phyloP scores from a whole-genome alignment of 2,113 vertebrate genomes.

The Emydura subglobosa region DNA sequence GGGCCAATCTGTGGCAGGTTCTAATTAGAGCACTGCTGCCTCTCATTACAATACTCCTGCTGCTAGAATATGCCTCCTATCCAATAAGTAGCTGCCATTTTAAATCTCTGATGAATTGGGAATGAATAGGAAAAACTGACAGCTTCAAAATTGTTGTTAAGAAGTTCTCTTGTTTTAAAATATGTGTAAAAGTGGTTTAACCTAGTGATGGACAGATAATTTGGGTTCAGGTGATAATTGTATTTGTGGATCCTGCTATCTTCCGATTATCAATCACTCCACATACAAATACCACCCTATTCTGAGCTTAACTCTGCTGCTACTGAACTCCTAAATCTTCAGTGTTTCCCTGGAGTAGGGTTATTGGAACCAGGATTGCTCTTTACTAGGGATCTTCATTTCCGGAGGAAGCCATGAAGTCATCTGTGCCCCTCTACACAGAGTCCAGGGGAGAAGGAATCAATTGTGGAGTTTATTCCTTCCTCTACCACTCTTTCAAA shows the following conservation, averaged over 20 bases:
- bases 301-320: not conserved
- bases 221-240: not conserved
- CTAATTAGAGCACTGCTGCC: not conserved
- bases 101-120: not conserved
- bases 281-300: not conserved
- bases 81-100: not conserved
- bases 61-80: not conserved
- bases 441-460: not conserved
- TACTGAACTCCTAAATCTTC: not conserved
- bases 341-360: not conserved
- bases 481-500: not conserved
- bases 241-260: not conserved
- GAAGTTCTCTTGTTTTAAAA: not conserved
- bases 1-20: not conserved
- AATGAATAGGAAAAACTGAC: not conserved
- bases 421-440: not conserved
- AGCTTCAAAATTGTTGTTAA: not conserved
- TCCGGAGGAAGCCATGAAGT: not conserved
- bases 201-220: accelerated
- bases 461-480: not conserved
- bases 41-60: not conserved
- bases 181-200: not conserved
- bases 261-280: not conserved
- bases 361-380: constrained; percentile 15
- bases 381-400: not conserved